Percentiles rank a stretch among this genome's conserved stretches.
These are phyloP conservation scores for Urocynchramus pylzowi DNA, from an alignment of 2,113 vertebrate species.

Conservation along the genomic window DNA sequence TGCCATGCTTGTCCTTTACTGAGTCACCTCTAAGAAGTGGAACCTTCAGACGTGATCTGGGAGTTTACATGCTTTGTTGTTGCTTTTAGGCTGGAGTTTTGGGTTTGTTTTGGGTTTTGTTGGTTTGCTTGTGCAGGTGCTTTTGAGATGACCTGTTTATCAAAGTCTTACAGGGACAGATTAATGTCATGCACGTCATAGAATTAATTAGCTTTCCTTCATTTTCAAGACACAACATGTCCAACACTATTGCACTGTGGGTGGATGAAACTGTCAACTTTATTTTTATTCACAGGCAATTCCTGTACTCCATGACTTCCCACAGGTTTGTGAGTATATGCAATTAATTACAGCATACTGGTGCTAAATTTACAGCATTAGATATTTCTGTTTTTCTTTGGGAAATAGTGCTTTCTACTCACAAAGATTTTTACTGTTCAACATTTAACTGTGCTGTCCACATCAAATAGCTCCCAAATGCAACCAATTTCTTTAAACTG, in stretches of 20 bases:
- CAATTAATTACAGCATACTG: neutral
- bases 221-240: neutral
- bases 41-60: neutral
- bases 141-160: neutral
- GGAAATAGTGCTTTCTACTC: neutral
- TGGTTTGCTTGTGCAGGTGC: rapidly evolving
- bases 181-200: neutral
- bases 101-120: neutral
- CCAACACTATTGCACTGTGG: neutral
- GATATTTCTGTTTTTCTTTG: slow-evolving; percentile 2
- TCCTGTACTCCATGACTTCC: neutral
- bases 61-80: neutral
- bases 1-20: neutral
- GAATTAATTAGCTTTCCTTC: neutral
- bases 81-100: neutral
- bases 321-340: neutral
- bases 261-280: neutral
- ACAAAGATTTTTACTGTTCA: neutral
- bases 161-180: neutral
- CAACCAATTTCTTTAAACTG: neutral
- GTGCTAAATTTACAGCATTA: slow-evolving; percentile 33
- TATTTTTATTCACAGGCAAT: slow-evolving; percentile 29
- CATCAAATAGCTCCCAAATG: neutral
- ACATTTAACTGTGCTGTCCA: neutral
- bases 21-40: neutral